Percentiles rank a stretch among this genome's conserved stretches.
Evolutionary conservation across 2,888 invertebrate genomes (phyloP).

Genomic region (Apocheima hispidaria): DNA sequence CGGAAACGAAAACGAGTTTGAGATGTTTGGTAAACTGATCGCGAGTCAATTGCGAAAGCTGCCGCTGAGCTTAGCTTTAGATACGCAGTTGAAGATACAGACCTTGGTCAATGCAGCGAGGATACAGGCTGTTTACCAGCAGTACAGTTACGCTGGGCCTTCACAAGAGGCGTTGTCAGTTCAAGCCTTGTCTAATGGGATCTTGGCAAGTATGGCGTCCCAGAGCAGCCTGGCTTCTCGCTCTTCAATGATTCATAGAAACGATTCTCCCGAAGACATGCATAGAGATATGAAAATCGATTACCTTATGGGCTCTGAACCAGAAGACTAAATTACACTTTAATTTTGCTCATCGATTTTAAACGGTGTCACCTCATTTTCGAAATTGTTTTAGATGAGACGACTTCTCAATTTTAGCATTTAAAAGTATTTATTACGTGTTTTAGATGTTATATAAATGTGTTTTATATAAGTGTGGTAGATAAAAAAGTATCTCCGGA

Average conservation of each 20-base stretch:
- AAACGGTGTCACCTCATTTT: conserved; percentile 21
- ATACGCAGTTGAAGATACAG: conserved; percentile 80
- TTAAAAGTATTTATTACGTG: conserved; percentile 48
- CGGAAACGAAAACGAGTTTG: conserved; percentile 80
- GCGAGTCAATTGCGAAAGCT: conserved; percentile 80
- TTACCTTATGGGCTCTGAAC: conserved; percentile 74
- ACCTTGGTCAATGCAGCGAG: conserved; percentile 78
- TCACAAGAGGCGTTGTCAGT: conserved; percentile 80
- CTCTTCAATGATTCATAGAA: conserved; percentile 60
- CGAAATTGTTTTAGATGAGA: conserved; percentile 19
- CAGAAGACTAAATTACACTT: conserved; percentile 65
- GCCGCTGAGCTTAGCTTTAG: conserved; percentile 77
- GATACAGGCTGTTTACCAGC: conserved; percentile 81
- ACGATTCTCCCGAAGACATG: conserved; percentile 77
- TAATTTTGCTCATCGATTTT: conserved; percentile 26
- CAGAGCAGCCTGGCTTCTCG: conserved; percentile 69
- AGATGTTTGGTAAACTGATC: conserved; percentile 82
- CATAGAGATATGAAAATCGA: conserved; percentile 73
- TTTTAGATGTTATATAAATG: conserved; percentile 58
- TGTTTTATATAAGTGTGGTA: conserved; percentile 45
- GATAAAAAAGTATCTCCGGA: conserved; percentile 33
- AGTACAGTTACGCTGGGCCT: conserved; percentile 80
- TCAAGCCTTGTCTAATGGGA: conserved; percentile 80
- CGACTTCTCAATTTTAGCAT: conserved; percentile 28
- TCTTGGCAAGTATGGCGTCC: conserved; percentile 76